Base-by-base conservation (phyloP, 2,113 vertebrate genomes). In the Phasianus colchicus region DNA sequence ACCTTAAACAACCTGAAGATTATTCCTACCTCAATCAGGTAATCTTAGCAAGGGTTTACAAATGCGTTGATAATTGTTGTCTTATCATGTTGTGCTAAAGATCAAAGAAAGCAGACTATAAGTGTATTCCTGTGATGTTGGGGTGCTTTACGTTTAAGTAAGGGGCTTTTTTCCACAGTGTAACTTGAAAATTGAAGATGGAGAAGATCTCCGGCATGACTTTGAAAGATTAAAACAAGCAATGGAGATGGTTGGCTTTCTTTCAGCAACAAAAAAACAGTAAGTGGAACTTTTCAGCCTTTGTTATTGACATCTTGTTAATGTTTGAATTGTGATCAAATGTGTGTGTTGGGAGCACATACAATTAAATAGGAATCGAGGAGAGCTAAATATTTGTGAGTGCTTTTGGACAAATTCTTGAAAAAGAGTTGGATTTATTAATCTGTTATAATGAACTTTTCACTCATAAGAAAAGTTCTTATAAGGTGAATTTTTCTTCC, bases 11-110 rank as follows among this genome's bases (percentile, higher is more conserved):
- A 93, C 99, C 99, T 58, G 98, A 99, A 98, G 98, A 99, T 87
- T 99, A 99, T 97, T 98, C 98, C 98, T 99, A 99, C 99, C 99
- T 99, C 98, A 99, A 99, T 95, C 99, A 99, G 99, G 99, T 99
- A 96, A 95, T 67, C 29, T 70, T 78, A 50, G 18, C 25, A 34
- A 34, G 47, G 43, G 11, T 91, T 71, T 88, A 45, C 24, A 72
- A 77, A 10, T 61, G 58, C 50, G 21, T 80, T 48, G 34, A 0
- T 13, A 34, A 88, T 43, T 66, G 69, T 34, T 88, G 21, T 65
- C 40, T 40, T 60, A 13, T 43, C 9, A 36, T 38, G 24, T 17
- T 90, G 58, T 81, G 83, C 34, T 73, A 85, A 73, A 85, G 27
- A 38, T 54, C n/a, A 79, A 81, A 71, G 57, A 8, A 55, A 70